Evolutionary conservation across 2,113 vertebrate species (phyloP).

Genomic region (Echinops telfairi): DNA sequence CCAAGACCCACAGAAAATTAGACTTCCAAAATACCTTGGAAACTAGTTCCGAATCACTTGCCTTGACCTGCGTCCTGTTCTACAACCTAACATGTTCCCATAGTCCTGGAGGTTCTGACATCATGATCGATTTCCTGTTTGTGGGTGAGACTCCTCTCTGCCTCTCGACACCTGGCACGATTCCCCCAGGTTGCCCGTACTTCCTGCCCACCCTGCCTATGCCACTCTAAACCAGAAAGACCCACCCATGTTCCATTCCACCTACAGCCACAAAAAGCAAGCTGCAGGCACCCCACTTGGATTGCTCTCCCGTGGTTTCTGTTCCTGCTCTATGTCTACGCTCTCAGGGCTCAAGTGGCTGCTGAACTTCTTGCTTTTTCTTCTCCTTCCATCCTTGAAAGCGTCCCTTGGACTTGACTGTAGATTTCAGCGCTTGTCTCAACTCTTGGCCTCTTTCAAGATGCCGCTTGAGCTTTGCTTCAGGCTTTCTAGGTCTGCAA

Average conservation of each 20-base stretch:
- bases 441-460: neutral
- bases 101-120: constrained; percentile 65
- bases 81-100: constrained; percentile 59
- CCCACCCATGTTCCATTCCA: neutral
- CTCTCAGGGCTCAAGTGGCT: neutral
- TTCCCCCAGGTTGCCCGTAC: constrained; percentile 56
- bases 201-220: constrained; percentile 48
- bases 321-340: neutral
- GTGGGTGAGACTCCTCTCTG: constrained; percentile 60
- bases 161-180: constrained; percentile 23
- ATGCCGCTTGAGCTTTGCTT: neutral
- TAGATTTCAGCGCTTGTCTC: neutral
- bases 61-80: constrained; percentile 71
- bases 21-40: constrained; percentile 50
- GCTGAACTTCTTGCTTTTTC: neutral
- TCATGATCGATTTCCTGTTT: constrained; percentile 75
- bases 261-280: neutral
- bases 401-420: constrained; percentile 23
- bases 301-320: neutral
- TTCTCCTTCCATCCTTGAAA: constrained; percentile 31
- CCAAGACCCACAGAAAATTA: constrained; percentile 37
- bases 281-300: neutral
- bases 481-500: neutral
- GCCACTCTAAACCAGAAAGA: neutral
- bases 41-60: constrained; percentile 74